Base-by-base conservation (phyloP, 2,888 invertebrate genomes). In the Noctuana brunneofusca region DNA sequence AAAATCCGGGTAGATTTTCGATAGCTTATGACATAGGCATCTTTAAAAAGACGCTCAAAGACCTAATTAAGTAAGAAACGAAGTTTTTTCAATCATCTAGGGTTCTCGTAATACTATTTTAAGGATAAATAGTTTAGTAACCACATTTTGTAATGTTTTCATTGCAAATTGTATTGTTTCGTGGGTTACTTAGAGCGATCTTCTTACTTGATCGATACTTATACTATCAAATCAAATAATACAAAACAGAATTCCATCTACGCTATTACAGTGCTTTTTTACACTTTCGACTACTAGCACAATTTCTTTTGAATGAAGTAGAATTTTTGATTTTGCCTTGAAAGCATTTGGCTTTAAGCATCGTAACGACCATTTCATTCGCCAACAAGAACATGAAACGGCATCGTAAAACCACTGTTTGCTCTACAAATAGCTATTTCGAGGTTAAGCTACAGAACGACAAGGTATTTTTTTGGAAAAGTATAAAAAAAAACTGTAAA, bases 401-500 rank as follows among this genome's bases (percentile, higher is more conserved):
- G 49, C 54, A 55, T 49, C 55, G 48, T 55, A 55, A 62, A 54
- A 60, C 35, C 35, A 32, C 30, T 62, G 62, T 62, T 55, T 62
- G 52, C 43, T 53, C 59, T 30, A 20, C 57, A 57, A 53, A 58
- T 58, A 52, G 52, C 41, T 59, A 46, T 53, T 52, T 32, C 53
- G 43, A 59, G 50, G 52, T 32, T 50, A 50, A 50, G 41, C 43
- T 38, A 53, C 53, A 63, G 55, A 38, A 65, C 53, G 35, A 46
- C 5, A 35, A 14, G 32, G 38, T 4, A 18, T 43, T 50, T 43
- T 43, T 27, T 38, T 43, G 24, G 27, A 16, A 43, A 43, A 41
- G n/a, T 12, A 18, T 27, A 4, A 27, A 4, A 8, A 16, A 50
- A 49, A 18, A 18, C n/a, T 35, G 35, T 20, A 22, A 55, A 41